Evolutionary conservation across 2,797 vertebrate genomes (phyloP).

Genomic region (Lagorchestes hirsutus): DNA sequence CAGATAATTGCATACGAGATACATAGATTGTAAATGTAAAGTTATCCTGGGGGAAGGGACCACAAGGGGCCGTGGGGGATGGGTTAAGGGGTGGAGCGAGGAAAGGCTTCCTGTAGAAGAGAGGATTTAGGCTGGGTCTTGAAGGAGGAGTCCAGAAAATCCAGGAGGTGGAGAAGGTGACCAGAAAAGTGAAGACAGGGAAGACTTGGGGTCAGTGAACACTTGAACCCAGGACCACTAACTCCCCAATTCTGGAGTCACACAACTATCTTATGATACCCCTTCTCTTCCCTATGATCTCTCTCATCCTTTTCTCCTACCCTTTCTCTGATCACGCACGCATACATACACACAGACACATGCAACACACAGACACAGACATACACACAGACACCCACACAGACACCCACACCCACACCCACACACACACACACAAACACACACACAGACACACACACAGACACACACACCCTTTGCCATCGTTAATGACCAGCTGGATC

Average conservation of each 20-base stretch:
- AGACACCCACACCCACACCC: too few species aligned
- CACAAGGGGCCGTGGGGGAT: background rate
- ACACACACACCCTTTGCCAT: background rate
- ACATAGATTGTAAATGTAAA: background rate
- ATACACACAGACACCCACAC: too few species aligned
- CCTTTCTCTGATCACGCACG: background rate
- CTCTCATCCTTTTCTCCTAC: background rate
- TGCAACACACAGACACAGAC: too few species aligned
- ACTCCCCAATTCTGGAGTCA: background rate
- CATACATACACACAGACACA: too few species aligned
- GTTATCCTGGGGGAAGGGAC: background rate
- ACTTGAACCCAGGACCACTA: background rate
- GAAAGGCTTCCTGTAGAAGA: background rate
- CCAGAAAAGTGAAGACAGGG: background rate
- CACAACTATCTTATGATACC: background rate
- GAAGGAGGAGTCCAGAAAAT: background rate
- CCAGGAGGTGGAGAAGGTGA: background rate
- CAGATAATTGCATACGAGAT: background rate
- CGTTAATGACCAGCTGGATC: background rate
- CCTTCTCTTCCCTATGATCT: background rate
- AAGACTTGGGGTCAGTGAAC: background rate
- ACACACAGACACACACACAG: too few species aligned
- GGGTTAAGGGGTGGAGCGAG: background rate
- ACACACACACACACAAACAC: too few species aligned
- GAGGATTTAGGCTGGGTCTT: background rate